These are phyloP conservation scores for Nemotelus nigrinus DNA, from an alignment of 2,888 invertebrate species.

Conservation along the genomic window DNA sequence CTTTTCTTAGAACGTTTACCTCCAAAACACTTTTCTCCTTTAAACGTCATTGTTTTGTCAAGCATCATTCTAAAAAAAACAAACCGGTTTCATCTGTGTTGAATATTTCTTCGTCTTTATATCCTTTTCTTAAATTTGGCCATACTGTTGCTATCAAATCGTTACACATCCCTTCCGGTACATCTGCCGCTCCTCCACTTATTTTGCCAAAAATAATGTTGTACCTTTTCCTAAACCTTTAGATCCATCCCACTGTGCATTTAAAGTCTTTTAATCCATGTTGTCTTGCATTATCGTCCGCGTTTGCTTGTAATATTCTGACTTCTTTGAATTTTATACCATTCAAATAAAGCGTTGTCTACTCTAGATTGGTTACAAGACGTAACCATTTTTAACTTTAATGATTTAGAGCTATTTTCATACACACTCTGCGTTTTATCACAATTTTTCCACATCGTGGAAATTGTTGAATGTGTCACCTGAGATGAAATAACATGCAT, in stretches of 20 bases:
- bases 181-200: conserved; percentile 14
- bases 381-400: neutral
- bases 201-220: conserved; percentile 24
- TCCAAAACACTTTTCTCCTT: conserved; percentile 15
- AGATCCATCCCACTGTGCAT: neutral
- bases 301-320: no score
- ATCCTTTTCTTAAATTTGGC: conserved; percentile 14
- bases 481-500: conserved; percentile 22
- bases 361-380: no score
- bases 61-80: conserved; percentile 11
- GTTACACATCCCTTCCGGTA: conserved; percentile 13
- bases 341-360: no score
- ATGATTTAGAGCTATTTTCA: neutral
- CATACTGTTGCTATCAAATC: conserved; percentile 16
- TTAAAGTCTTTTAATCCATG: neutral
- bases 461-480: conserved; percentile 2
- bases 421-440: neutral
- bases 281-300: neutral
- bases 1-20: neutral
- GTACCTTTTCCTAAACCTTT: neutral
- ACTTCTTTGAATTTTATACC: no score
- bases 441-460: neutral
- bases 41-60: conserved; percentile 14
- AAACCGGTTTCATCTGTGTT: conserved; percentile 24
- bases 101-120: conserved; percentile 24